phyloP scores from a whole-genome alignment of 92 coral and sea anemone species.

The Paragorgia papillata region DNA sequence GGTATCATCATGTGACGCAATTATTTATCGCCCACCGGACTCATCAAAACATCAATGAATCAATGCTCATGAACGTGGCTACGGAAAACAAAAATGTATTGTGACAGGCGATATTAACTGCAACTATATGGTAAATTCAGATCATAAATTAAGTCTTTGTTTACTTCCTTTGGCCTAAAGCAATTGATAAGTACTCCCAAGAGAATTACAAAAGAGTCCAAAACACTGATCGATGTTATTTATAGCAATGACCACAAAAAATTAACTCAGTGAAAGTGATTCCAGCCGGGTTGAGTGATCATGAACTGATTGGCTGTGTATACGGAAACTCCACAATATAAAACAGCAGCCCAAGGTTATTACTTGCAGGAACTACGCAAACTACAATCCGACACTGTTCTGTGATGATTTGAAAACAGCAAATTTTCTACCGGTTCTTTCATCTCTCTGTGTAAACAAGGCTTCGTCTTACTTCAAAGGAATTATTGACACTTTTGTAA shows the following conservation, averaged over 20 bases:
- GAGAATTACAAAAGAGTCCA: slow-evolving; percentile 61
- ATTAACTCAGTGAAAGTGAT: slow-evolving; percentile 50
- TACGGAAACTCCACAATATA: slow-evolving; percentile 51
- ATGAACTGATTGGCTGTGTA: slow-evolving; percentile 55
- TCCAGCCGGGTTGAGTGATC: slow-evolving; percentile 63
- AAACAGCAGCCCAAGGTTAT: slow-evolving; percentile 45
- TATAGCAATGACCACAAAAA: slow-evolving; percentile 53
- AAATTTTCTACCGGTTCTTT: slow-evolving; percentile 26
- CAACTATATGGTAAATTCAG: no score
- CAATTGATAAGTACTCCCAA: slow-evolving; percentile 43
- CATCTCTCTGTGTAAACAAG: slow-evolving; percentile 30
- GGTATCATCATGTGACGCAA: no score
- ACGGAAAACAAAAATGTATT: slow-evolving; percentile 16
- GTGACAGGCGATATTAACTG: no score
- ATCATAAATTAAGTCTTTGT: slow-evolving; percentile 12
- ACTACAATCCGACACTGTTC: slow-evolving; percentile 38
- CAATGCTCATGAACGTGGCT: background rate
- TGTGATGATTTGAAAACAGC: slow-evolving; percentile 43
- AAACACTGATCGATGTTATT: slow-evolving; percentile 54
- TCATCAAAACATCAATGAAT: background rate
- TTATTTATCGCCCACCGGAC: slow-evolving; percentile 10
- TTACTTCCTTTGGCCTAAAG: slow-evolving; percentile 6
- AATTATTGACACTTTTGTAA: background rate
- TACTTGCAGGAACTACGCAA: slow-evolving; percentile 48
- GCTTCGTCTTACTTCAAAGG: background rate